Evolutionary conservation across 2,888 invertebrate species (phyloP).

Genomic region (Tachina lurida): DNA sequence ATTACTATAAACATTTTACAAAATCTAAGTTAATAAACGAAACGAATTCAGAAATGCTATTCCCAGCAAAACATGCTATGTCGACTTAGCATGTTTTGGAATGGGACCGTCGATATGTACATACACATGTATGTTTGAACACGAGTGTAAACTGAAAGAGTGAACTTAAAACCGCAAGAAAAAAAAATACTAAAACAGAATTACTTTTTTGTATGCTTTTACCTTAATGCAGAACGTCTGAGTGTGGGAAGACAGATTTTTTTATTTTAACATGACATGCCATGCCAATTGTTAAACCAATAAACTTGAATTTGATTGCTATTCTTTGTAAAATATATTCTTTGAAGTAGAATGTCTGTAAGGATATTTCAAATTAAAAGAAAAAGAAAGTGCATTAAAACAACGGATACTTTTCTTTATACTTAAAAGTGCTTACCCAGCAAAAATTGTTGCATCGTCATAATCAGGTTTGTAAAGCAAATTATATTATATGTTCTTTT

Average conservation of each 20-base stretch:
- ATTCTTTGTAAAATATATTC: slow-evolving; percentile 11
- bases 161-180: slow-evolving; percentile 1
- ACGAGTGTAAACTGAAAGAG: background rate
- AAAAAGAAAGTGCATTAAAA: background rate
- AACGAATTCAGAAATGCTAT: too few species aligned
- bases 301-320: slow-evolving; percentile 69
- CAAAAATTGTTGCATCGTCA: too few species aligned
- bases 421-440: too few species aligned
- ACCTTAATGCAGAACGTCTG: slow-evolving; percentile 37
- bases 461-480: too few species aligned
- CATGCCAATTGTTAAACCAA: slow-evolving; percentile 70
- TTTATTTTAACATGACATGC: slow-evolving; percentile 70
- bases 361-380: slow-evolving; percentile 29
- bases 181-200: slow-evolving; percentile 8
- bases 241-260: slow-evolving; percentile 71
- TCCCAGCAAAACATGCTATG: too few species aligned
- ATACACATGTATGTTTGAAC: background rate
- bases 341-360: background rate
- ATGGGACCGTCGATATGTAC: too few species aligned
- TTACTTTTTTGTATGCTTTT: slow-evolving; percentile 41
- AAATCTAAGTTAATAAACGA: too few species aligned
- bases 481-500: too few species aligned
- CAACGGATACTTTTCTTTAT: background rate
- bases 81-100: too few species aligned
- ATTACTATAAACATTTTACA: too few species aligned